Evolutionary conservation across 1,140 invertebrate genomes (phyloP).

Genomic region (Tetragonula clypearis): DNA sequence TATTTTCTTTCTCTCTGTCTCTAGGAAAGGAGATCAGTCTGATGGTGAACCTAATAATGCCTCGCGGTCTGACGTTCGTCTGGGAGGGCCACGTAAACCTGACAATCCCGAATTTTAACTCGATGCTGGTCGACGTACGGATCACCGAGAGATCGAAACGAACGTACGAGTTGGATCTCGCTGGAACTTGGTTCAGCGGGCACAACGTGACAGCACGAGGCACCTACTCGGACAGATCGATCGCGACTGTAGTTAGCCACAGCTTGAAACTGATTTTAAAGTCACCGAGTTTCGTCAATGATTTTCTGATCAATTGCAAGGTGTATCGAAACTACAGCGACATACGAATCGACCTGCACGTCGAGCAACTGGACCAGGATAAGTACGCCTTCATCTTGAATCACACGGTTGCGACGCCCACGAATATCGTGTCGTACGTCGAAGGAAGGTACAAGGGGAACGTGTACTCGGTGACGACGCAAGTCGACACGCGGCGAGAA

Average conservation of each 20-base stretch:
- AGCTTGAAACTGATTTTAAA: conserved; percentile 86
- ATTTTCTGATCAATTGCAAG: conserved; percentile 84
- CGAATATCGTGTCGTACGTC: conserved; percentile 83
- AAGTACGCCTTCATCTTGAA: conserved; percentile 85
- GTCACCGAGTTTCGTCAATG: conserved; percentile 86
- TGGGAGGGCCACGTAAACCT: conserved; percentile 84
- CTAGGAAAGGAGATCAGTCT: conserved; percentile 84
- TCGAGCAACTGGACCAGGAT: conserved; percentile 84
- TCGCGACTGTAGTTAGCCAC: conserved; percentile 83
- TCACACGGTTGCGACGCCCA: conserved; percentile 82
- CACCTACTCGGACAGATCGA: conserved; percentile 87
- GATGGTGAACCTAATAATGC: conserved; percentile 81
- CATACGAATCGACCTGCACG: conserved; percentile 81
- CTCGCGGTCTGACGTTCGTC: conserved; percentile 81
- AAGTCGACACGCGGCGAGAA: conserved; percentile 81
- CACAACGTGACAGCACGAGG: conserved; percentile 87
- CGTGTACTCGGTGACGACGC: conserved; percentile 84
- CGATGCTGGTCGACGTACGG: conserved; percentile 82
- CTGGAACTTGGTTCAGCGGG: conserved; percentile 90
- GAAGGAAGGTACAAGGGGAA: conserved; percentile 86
- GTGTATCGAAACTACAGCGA: conserved; percentile 84
- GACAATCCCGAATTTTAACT: conserved; percentile 84
- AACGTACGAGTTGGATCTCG: conserved; percentile 86
- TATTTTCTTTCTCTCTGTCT: conserved; percentile 27
- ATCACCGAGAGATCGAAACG: conserved; percentile 83